These are phyloP conservation scores for Sciurus carolinensis DNA, from an alignment of 2,797 vertebrate species.

Conservation along the genomic window DNA sequence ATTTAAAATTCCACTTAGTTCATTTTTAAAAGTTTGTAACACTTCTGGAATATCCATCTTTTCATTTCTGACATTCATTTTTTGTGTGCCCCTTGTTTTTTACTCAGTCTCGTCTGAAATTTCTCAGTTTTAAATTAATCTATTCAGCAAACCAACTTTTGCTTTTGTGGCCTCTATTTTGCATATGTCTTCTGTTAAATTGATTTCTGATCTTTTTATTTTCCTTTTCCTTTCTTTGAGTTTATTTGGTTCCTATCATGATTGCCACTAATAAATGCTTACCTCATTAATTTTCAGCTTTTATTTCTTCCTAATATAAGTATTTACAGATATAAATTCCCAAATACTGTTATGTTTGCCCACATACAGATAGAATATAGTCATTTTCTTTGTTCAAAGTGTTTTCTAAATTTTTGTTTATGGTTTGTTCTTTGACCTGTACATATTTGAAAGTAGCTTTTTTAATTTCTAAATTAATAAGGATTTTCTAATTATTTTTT, in stretches of 20 bases:
- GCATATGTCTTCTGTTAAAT: background rate
- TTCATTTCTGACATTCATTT: background rate
- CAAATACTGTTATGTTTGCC: background rate
- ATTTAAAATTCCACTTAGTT: background rate
- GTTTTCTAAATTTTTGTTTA: background rate
- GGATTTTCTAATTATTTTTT: slow-evolving; percentile 23
- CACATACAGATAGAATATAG: background rate
- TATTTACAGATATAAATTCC: background rate
- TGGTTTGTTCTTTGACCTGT: background rate
- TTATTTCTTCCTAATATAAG: background rate
- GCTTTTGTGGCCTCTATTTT: background rate
- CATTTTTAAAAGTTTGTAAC: background rate
- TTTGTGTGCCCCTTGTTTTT: background rate
- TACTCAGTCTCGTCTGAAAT: background rate
- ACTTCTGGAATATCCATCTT: background rate
- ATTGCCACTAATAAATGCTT: background rate
- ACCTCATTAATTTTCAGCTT: background rate
- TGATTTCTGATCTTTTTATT: background rate
- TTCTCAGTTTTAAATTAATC: background rate
- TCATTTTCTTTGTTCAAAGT: background rate
- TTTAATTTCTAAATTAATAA: slow-evolving; percentile 53
- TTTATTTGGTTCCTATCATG: background rate
- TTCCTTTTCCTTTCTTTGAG: background rate
- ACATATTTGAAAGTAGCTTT: background rate
- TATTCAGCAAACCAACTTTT: background rate